These are phyloP conservation scores for Lampris megalopsis DNA, from an alignment of 2,113 vertebrate species.

Conservation along the genomic window DNA sequence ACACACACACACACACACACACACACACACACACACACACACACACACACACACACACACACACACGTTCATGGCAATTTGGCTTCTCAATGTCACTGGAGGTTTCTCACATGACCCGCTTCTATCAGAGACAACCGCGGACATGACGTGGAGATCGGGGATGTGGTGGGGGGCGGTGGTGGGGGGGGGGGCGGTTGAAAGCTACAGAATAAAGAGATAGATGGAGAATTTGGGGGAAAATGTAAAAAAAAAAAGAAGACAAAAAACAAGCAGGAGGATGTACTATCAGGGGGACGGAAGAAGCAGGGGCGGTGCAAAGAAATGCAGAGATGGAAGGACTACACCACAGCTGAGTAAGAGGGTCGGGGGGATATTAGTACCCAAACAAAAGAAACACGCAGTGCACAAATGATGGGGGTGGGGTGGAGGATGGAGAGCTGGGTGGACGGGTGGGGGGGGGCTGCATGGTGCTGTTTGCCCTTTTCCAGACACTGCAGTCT, in stretches of 20 bases:
- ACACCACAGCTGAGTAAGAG: slow-evolving; percentile 12
- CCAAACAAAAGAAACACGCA: slow-evolving; percentile 41
- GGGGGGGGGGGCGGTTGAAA: not conserved
- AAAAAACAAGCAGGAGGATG: not conserved
- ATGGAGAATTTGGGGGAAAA: slow-evolving; percentile 20
- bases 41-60: slow-evolving; percentile 28
- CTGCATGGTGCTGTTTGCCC: slow-evolving; percentile 53
- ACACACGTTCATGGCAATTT: slow-evolving; percentile 71
- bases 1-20: slow-evolving; percentile 36
- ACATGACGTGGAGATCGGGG: slow-evolving; percentile 59
- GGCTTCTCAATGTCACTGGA: slow-evolving; percentile 77
- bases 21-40: slow-evolving; percentile 37
- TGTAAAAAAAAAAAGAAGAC: slow-evolving; percentile 1
- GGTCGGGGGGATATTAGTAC: slow-evolving; percentile 47
- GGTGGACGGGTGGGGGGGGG: not conserved
- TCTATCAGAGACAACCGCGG: slow-evolving; percentile 71
- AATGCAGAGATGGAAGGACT: not conserved
- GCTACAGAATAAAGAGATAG: slow-evolving; percentile 7
- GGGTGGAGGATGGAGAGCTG: slow-evolving; percentile 30
- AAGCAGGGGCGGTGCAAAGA: slow-evolving; percentile 15
- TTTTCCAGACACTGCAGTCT: slow-evolving; percentile 75
- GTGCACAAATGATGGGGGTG: slow-evolving; percentile 38
- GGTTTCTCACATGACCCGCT: slow-evolving; percentile 79
- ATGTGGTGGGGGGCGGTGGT: slow-evolving; percentile 12
- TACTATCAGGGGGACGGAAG: not conserved